These are phyloP conservation scores for Phyllotreta cruciferae DNA, from an alignment of 2,888 invertebrate species.

Conservation along the genomic window DNA sequence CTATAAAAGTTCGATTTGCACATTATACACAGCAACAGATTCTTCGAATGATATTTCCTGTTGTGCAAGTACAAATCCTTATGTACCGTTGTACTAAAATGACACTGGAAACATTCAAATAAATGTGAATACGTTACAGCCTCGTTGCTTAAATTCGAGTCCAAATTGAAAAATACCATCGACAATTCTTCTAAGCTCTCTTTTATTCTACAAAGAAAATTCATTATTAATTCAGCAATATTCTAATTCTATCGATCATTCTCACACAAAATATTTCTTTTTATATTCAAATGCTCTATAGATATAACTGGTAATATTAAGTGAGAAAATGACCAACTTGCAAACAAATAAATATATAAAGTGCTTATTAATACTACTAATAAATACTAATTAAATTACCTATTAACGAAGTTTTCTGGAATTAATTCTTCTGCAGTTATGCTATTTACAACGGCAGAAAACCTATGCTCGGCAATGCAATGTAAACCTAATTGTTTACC, in stretches of 20 bases:
- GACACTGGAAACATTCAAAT: constrained; percentile 88
- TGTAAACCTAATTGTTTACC: constrained; percentile 82
- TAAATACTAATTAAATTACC: constrained; percentile 48
- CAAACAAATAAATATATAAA: no score
- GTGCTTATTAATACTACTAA: background rate
- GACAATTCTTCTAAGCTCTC: constrained; percentile 69
- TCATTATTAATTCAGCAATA: background rate
- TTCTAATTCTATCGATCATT: no score
- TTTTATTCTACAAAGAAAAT: constrained; percentile 59
- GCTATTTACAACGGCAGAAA: constrained; percentile 79
- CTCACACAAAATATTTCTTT: no score
- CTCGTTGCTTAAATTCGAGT: constrained; percentile 69
- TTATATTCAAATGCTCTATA: no score
- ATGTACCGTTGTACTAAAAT: constrained; percentile 77
- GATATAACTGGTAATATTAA: no score
- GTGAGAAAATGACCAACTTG: no score
- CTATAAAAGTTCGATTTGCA: constrained; percentile 87
- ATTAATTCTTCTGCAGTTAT: constrained; percentile 77
- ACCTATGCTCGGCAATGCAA: constrained; percentile 80
- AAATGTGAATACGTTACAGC: constrained; percentile 69
- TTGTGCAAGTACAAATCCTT: constrained; percentile 88
- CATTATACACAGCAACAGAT: constrained; percentile 83
- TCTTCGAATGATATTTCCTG: constrained; percentile 85
- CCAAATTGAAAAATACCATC: constrained; percentile 73
- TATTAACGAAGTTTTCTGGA: constrained; percentile 73